These are phyloP conservation scores for Lasioglossum baleicum DNA, from an alignment of 1,140 invertebrate genomes.

Conservation along the genomic window DNA sequence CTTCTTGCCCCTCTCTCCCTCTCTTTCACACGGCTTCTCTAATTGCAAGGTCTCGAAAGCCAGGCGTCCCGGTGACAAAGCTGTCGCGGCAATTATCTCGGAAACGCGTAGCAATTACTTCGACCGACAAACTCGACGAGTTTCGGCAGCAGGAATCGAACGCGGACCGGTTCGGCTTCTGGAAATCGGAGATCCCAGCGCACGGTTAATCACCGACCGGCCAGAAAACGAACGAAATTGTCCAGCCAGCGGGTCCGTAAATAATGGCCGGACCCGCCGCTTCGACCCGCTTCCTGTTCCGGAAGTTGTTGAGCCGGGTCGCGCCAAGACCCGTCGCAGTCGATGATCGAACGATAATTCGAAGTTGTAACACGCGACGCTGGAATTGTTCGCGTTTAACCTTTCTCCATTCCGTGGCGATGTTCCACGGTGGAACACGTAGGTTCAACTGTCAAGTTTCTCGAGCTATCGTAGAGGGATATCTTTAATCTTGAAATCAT, in stretches of 20 bases:
- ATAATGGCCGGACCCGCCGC: conserved; percentile 29
- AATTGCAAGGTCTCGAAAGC: background rate
- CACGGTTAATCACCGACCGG: conserved; percentile 59
- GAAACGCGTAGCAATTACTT: conserved; percentile 66
- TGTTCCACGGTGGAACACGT: no score
- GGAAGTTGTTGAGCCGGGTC: background rate
- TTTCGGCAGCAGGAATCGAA: conserved; percentile 36
- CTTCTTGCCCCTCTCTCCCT: no score
- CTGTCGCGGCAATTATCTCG: conserved; percentile 67
- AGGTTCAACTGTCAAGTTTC: no score
- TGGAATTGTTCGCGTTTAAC: no score
- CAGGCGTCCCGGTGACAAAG: conserved; percentile 54
- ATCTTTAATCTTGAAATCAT: no score
- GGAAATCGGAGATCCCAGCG: conserved; percentile 59
- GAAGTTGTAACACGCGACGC: no score
- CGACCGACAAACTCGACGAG: conserved; percentile 51
- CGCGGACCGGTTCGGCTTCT: conserved; percentile 38
- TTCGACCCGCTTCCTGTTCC: conserved; percentile 25
- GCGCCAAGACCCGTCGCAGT: background rate
- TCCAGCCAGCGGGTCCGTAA: conserved; percentile 27
- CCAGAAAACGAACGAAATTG: conserved; percentile 34
- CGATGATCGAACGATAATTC: no score
- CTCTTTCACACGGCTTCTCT: background rate
- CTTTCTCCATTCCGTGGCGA: no score
- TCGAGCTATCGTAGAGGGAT: no score